Evolutionary conservation across 2,888 invertebrate species (phyloP).

Genomic region (Liopterus haemorrhoidalis): DNA sequence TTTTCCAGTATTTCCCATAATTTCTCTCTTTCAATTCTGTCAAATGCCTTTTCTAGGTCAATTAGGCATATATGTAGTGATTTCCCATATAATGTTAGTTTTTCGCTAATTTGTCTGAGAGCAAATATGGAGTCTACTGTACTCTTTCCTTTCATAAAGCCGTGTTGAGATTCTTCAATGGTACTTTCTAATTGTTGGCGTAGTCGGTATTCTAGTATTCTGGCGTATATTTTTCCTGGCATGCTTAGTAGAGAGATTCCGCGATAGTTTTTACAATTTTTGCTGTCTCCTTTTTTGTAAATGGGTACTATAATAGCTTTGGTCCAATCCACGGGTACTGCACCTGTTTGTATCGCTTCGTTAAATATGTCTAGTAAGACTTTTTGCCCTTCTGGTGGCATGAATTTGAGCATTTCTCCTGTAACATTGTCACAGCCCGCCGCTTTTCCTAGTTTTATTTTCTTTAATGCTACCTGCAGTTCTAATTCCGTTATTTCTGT

Average conservation of each 20-base stretch:
- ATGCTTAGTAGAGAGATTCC: slow-evolving; percentile 16
- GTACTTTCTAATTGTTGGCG: slow-evolving; percentile 1
- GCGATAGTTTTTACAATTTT: slow-evolving; percentile 13
- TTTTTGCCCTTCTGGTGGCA: too few relatives aligned
- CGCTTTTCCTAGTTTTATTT: neutral
- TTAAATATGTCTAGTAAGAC: slow-evolving; percentile 4
- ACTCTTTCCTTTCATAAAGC: slow-evolving; percentile 17
- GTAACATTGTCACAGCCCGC: neutral
- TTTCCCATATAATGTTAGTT: too few relatives aligned
- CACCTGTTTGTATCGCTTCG: slow-evolving; percentile 1
- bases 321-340: slow-evolving; percentile 22
- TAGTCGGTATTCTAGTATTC: slow-evolving; percentile 13
- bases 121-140: too few relatives aligned
- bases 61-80: slow-evolving; percentile 10
- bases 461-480: neutral
- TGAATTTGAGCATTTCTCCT: slow-evolving; percentile 1
- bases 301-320: slow-evolving; percentile 15
- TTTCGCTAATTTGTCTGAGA: too few relatives aligned
- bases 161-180: slow-evolving; percentile 15
- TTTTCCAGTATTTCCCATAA: too few relatives aligned
- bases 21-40: neutral
- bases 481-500: neutral
- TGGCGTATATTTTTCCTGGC: slow-evolving; percentile 11
- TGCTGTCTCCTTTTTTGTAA: slow-evolving; percentile 13
- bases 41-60: slow-evolving; percentile 8